phyloP scores from a whole-genome alignment of 2,797 vertebrate species.

The Sebastes wilsoni region DNA sequence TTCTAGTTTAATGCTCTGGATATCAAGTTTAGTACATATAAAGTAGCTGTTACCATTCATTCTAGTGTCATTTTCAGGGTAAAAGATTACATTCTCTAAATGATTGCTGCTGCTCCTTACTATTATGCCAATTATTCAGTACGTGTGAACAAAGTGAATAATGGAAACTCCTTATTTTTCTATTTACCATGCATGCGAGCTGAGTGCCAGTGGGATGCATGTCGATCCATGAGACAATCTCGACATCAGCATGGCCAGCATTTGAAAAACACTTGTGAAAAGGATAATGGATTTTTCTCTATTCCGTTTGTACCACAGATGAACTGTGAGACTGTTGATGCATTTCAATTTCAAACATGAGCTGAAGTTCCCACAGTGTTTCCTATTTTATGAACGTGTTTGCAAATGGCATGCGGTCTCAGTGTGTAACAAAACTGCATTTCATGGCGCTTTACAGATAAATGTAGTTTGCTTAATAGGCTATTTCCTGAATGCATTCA shows the following conservation, averaged over 20 bases:
- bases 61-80: not conserved
- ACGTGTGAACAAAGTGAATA: not conserved
- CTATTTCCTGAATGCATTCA: slow-evolving; percentile 34
- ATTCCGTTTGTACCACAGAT: slow-evolving; percentile 14
- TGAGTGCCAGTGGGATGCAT: slow-evolving; percentile 13
- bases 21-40: not conserved
- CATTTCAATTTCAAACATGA: slow-evolving; percentile 37
- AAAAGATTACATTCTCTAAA: not conserved
- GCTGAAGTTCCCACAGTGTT: not conserved
- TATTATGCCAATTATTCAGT: not conserved
- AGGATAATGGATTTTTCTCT: slow-evolving; percentile 23
- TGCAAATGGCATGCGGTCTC: slow-evolving; percentile 4
- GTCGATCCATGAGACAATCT: slow-evolving; percentile 21
- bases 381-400: slow-evolving; percentile 1
- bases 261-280: slow-evolving; percentile 19
- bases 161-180: slow-evolving; percentile 3
- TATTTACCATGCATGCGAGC: not conserved
- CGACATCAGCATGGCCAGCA: slow-evolving; percentile 3
- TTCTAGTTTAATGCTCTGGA: too few species aligned
- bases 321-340: slow-evolving; percentile 23
- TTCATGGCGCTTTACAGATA: slow-evolving; percentile 29
- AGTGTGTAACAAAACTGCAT: slow-evolving; percentile 7
- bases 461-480: slow-evolving; percentile 33
- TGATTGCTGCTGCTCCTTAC: not conserved
- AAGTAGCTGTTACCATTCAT: not conserved